These are phyloP conservation scores for Zootoca vivipara DNA, from an alignment of 2,113 vertebrate species.

Conservation along the genomic window DNA sequence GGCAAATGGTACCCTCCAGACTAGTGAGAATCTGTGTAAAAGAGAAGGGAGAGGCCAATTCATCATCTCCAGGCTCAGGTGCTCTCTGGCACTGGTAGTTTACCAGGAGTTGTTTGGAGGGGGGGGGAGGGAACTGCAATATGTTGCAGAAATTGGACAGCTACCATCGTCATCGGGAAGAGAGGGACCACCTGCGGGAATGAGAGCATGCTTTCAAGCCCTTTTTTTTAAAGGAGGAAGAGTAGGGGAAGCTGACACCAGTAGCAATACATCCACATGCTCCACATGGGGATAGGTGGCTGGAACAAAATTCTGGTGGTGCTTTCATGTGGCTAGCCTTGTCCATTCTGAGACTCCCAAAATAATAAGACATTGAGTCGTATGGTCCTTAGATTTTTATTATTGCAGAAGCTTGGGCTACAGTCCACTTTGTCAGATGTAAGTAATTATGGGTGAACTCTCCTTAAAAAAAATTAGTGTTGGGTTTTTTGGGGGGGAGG, in stretches of 20 bases:
- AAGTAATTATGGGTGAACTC: not conserved
- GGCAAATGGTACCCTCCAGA: rapidly evolving
- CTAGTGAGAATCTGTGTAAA: not conserved
- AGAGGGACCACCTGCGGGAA: not conserved
- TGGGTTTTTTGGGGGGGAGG: too few species aligned
- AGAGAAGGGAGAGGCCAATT: not conserved
- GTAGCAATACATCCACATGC: not conserved
- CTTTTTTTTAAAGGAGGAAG: not conserved
- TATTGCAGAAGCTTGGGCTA: not conserved
- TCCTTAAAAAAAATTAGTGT: not conserved
- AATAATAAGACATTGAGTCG: not conserved
- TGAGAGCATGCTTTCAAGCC: not conserved
- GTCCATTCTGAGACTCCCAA: not conserved
- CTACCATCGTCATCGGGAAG: not conserved
- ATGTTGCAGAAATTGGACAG: not conserved
- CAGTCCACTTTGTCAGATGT: not conserved
- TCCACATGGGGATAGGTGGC: rapidly evolving
- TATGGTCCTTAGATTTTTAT: not conserved
- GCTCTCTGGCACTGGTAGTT: not conserved
- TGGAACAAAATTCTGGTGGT: not conserved
- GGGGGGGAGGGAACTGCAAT: too few species aligned
- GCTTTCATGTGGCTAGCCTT: too few species aligned
- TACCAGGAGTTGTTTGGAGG: not conserved
- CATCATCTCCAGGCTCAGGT: rapidly evolving
- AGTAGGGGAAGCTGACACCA: not conserved